Percentiles rank a stretch among this genome's conserved stretches.
phyloP scores from a whole-genome alignment of 1,140 invertebrate species.

The Plectrocnemia conspersa region DNA sequence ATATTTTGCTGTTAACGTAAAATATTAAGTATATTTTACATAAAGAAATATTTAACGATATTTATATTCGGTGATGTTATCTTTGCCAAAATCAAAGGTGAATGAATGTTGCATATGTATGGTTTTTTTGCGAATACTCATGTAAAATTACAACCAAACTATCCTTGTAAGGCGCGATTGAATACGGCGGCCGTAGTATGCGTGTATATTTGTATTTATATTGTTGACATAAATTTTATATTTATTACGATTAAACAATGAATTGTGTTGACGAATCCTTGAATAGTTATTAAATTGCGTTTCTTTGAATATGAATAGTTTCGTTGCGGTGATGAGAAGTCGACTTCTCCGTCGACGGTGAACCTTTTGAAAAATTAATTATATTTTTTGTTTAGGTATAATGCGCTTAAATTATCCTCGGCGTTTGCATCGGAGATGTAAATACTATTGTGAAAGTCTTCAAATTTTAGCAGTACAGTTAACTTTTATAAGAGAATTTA shows the following conservation, averaged over 20 bases:
- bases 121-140: conserved; percentile 6
- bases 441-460: conserved; percentile 26
- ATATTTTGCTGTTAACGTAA: too few relatives aligned
- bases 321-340: too few relatives aligned
- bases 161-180: not conserved
- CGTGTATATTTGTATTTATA: conserved; percentile 23
- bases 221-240: conserved; percentile 26
- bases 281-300: conserved; percentile 20
- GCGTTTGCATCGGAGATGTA: conserved; percentile 25
- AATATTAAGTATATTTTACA: too few relatives aligned
- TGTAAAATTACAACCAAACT: conserved; percentile 6
- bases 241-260: conserved; percentile 16
- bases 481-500: conserved; percentile 5
- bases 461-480: conserved; percentile 25
- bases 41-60: too few relatives aligned
- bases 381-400: conserved; percentile 28
- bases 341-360: conserved; percentile 6
- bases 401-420: conserved; percentile 24
- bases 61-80: too few relatives aligned
- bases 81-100: not conserved
- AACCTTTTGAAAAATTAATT: conserved; percentile 17
- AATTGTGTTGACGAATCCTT: conserved; percentile 15
- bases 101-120: not conserved
- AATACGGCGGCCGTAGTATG: not conserved
- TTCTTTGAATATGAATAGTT: too few relatives aligned